Base-by-base conservation (phyloP, 2,888 invertebrate species). In the Ischnus inquisitorius region DNA sequence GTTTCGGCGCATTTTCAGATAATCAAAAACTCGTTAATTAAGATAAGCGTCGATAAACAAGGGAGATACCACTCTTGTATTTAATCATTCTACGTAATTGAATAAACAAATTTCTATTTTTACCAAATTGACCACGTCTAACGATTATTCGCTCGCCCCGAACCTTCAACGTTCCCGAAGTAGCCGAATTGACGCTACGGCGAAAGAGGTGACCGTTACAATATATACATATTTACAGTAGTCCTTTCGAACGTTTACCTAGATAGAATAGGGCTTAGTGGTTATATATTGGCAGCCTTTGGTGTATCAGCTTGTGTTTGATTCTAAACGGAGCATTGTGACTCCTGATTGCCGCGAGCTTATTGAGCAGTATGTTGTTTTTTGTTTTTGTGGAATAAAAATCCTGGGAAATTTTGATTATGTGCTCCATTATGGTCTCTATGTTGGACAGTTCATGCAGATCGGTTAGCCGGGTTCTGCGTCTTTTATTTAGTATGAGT, bases 391-490 rank as follows among this genome's bases (percentile, higher is more conserved):
- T 48, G 5, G 48, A 16, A n/a, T 14, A 48, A 6, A 48, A 48
- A 5, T 48, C 16, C 16, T 48, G 48, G n/a, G 48, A 48, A 3
- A 48, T 2, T 48, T n/a, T 1, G 3, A 16, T 16, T 16, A 48
- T 16, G 16, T 48, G 16, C 0, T 48, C 48, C 3, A 16, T 16
- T 3, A 48, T n/a, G 5, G 48, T 12, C 6, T 48, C 16, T 5
- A 48, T 48, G 2, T 48, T 16, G 4, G 48, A 1, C n/a, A 16
- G 3, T 4, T 82, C 57, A 19, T 87, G 82, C 8, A 87, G 34
- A n/a, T 80, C 79, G 1, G 19, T 16, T 34, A 87, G 83, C 78
- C 65, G 82, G 8, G 81, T 64, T 54, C 82, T 87, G 46, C 84
- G 62, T 43, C 83, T 62, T 72, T 14, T 74, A 12, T 51, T 62